Evolutionary conservation across 2,113 vertebrate species (phyloP).

Genomic region (Sminthopsis crassicaudata): DNA sequence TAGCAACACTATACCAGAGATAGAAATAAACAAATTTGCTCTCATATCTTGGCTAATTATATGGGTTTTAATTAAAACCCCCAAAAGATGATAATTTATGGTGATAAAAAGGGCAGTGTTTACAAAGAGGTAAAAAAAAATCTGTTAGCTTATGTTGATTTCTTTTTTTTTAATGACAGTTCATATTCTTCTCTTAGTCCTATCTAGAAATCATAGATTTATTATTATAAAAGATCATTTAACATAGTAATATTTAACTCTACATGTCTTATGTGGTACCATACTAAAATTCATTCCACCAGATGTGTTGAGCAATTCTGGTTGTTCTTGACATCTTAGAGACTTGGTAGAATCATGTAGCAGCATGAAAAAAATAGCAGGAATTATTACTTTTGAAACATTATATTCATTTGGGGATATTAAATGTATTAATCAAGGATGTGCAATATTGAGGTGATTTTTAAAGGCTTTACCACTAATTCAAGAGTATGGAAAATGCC

Average conservation of each 20-base stretch:
- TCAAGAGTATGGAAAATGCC: not conserved
- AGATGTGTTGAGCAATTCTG: not conserved
- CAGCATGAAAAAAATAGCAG: not conserved
- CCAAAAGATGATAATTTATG: not conserved
- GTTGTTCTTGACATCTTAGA: not conserved
- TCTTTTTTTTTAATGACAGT: constrained; percentile 19
- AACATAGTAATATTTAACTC: not conserved
- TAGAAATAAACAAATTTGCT: not conserved
- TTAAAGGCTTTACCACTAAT: not conserved
- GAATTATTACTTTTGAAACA: not conserved
- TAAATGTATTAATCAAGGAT: not conserved
- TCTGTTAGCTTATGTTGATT: not conserved
- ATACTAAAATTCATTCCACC: not conserved
- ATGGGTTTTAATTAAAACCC: constrained; percentile 5
- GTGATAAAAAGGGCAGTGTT: not conserved
- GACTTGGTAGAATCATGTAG: not conserved
- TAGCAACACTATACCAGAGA: not conserved
- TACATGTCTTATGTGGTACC: not conserved
- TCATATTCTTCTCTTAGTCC: not conserved
- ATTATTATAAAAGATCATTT: not conserved
- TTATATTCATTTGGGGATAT: not conserved
- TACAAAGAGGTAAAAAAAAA: not conserved
- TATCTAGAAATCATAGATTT: not conserved
- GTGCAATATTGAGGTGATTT: not conserved
- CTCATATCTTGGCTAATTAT: not conserved